Percentiles rank a stretch among this genome's conserved stretches.
These are phyloP conservation scores for Aproaerema taeniolella DNA, from an alignment of 2,888 invertebrate species.

Conservation along the genomic window DNA sequence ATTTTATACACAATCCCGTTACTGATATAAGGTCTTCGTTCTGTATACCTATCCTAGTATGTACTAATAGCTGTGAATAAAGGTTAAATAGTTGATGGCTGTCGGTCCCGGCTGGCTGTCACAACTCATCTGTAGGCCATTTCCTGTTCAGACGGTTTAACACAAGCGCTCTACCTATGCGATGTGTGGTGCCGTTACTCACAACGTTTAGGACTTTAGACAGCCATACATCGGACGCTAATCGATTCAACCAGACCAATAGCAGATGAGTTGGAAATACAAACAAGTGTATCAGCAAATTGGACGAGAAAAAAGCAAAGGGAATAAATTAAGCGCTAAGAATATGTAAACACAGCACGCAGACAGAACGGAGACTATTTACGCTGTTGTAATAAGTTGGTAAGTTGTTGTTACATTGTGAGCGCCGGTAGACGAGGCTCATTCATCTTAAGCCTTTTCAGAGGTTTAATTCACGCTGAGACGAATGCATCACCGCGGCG, in stretches of 20 bases:
- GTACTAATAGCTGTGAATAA: conserved; percentile 1
- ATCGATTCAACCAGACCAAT: no score
- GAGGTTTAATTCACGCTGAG: conserved; percentile 60
- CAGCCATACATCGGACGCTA: no score
- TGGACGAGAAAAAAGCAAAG: no score
- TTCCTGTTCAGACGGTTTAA: conserved; percentile 55
- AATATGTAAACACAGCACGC: conserved; percentile 33
- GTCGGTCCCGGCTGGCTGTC: conserved; percentile 24
- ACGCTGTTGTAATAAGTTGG: conserved; percentile 62
- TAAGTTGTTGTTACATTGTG: conserved; percentile 66
- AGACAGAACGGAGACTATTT: conserved; percentile 58
- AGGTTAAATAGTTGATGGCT: conserved; percentile 6
- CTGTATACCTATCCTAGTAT: neutral
- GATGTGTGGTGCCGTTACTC: conserved; percentile 6
- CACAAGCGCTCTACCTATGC: neutral
- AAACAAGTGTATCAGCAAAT: no score
- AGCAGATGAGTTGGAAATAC: no score
- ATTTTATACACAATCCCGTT: no score
- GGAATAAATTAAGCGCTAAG: conserved; percentile 28
- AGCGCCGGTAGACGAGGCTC: conserved; percentile 43
- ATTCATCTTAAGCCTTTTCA: conserved; percentile 72
- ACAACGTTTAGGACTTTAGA: conserved; percentile 1
- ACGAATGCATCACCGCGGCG: conserved; percentile 43
- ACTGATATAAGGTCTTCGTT: no score
- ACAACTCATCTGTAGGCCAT: conserved; percentile 61